These are phyloP conservation scores for Atherix ibis DNA, from an alignment of 2,888 invertebrate genomes.

Conservation along the genomic window DNA sequence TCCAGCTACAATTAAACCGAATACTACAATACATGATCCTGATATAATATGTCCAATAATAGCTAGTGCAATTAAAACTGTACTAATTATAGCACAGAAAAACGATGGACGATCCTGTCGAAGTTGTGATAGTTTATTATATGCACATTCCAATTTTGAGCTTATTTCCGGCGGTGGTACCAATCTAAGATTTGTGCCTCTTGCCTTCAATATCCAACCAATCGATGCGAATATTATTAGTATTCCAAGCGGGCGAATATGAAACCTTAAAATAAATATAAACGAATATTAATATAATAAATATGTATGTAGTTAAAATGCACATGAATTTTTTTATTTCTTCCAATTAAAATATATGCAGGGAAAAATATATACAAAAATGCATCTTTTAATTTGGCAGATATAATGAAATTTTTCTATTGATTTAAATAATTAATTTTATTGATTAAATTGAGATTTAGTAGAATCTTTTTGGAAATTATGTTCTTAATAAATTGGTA, in stretches of 20 bases:
- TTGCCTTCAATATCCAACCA: slow-evolving; percentile 25
- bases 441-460: too few relatives aligned
- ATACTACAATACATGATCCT: slow-evolving; percentile 23
- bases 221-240: slow-evolving; percentile 21
- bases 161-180: slow-evolving; percentile 22
- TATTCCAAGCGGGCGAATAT: slow-evolving; percentile 24
- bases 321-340: too few relatives aligned
- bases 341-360: too few relatives aligned
- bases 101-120: slow-evolving; percentile 21
- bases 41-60: slow-evolving; percentile 25
- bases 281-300: neutral
- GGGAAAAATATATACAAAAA: too few relatives aligned
- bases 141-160: slow-evolving; percentile 13
- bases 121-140: slow-evolving; percentile 15
- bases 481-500: too few relatives aligned
- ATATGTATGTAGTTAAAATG: too few relatives aligned
- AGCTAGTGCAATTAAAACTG: slow-evolving; percentile 19
- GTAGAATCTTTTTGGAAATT: too few relatives aligned
- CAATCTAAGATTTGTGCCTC: slow-evolving; percentile 16
- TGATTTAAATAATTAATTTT: too few relatives aligned
- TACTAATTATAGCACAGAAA: slow-evolving; percentile 20
- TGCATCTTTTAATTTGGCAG: too few relatives aligned
- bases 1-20: slow-evolving; percentile 21
- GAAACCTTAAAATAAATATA: slow-evolving; percentile 19
- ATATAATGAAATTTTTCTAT: too few relatives aligned